Base-by-base conservation (phyloP, 2,113 vertebrate species). In the Ursus arctos region DNA sequence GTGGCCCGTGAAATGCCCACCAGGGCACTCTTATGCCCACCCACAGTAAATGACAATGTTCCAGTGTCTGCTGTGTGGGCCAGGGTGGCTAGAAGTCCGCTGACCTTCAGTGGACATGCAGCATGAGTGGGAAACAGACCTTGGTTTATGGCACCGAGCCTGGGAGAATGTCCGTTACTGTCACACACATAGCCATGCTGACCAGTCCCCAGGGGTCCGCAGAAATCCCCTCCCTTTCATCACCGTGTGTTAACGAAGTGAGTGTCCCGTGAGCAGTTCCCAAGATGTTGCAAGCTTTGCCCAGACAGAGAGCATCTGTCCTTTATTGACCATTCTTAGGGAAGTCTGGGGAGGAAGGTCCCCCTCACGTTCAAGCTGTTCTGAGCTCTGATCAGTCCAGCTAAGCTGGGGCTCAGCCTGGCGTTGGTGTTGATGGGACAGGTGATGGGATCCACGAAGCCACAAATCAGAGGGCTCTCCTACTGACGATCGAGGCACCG, bases 101-200 rank as follows among this genome's bases (percentile, higher is more conserved):
- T 16, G 51, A 24, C 43, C 33, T 6, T 15, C 36, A 22, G 0
- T 6, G 47, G 9, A 1, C 11, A 0, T 0, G 36, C 33, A 12
- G 26, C 14, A 0, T 0, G 13, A 18, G 31, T 0, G 40, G 47
- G 49, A 22, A 36, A 13, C 1, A 36, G 55, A 18, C 76, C 8
- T 19, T 28, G 6, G 28, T 77, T 47, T 0, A 10, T 0, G 59
- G 16, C 19, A 1, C 67, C 33, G 36, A 53, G 47, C 21, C 53
- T n/a, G 11, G 59, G 81, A 43, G 36, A 13, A 16, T 63, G n/a
- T 12, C 61, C 65, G 18, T 87, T n/a, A 43, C 49, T 4, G 40
- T 10, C 65, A 28, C 61, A 33, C 4, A 47, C 61, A 19, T 18
- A 36, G 67, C 55, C 33, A 1, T 33, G 10, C 74, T 74, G 53